Evolutionary conservation across 2,113 vertebrate species (phyloP).

Genomic region (Amazona vittata): DNA sequence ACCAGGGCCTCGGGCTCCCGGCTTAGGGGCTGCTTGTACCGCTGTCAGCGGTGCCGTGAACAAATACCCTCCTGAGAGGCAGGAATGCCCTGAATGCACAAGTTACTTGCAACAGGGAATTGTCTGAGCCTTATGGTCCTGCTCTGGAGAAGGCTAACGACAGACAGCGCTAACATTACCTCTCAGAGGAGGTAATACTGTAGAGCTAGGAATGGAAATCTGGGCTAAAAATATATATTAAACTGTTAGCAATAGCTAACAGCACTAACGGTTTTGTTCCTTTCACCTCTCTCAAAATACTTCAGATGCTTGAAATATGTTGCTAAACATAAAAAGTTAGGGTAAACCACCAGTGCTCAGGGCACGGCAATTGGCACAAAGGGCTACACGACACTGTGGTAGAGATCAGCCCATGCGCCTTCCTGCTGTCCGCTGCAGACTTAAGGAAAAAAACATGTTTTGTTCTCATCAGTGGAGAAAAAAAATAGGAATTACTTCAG

Average conservation of each 20-base stretch:
- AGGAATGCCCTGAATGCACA: neutral
- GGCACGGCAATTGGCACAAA: neutral
- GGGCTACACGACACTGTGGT: neutral
- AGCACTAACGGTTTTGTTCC: neutral
- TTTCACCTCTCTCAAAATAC: neutral
- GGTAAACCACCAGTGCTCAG: neutral
- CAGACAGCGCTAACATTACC: neutral
- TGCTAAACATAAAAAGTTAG: neutral
- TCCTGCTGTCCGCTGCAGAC: neutral
- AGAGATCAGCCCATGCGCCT: neutral
- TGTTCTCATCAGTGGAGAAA: neutral
- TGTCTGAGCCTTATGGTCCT: rapidly evolving
- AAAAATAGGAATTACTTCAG: neutral
- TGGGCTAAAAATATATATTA: neutral
- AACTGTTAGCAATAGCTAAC: neutral
- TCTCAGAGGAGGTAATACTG: neutral
- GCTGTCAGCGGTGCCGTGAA: neutral
- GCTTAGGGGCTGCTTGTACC: neutral
- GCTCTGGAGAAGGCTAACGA: neutral
- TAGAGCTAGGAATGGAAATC: neutral
- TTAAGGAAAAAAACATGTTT: neutral
- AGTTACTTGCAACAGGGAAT: neutral
- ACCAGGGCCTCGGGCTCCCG: neutral
- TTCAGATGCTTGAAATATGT: neutral
- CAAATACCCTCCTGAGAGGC: neutral